Evolutionary conservation across 2,113 vertebrate genomes (phyloP), one percentile per base, ranked within the genome.

Genomic region (Mionectes macconnelli): DNA sequence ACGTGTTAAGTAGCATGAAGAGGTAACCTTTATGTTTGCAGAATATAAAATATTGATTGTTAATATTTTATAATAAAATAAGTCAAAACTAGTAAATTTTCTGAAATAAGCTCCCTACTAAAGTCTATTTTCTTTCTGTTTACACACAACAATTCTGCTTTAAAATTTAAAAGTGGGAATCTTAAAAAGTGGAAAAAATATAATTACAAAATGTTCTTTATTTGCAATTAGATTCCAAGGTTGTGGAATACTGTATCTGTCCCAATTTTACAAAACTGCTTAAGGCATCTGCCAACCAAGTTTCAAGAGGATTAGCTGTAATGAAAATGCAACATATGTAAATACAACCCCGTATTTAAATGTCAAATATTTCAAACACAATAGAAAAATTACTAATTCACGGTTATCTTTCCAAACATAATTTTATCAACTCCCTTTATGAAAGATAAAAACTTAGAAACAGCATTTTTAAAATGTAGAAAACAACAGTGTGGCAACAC

Each of bases 281-380:
- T 95, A 95, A 95, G 93, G 96, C 96, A 96, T 96, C 79, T 97
- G 96, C 85, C 93, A 97, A 95, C 79, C 93, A 97, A 97, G 83
- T 97, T 97, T 96, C 96, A 97, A 96, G 94, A 94, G 92, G 94
- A 97, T 97, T 97, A 96, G 73, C 83, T 78, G 53, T 95, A 96
- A 96, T 96, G 96, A 97, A 97, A 97, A 97, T 96, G 96, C 96
- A 97, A 95, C 89, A 94, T 96, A 97, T 96, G 94, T 97, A 97
- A 97, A 97, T 97, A 96, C 47, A 94, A 67, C n/a, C 79, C 89
- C 1, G 0, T 94, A 95, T 70, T 94, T 94, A 97, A 95, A 96
- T 93, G 92, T 78, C 93, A 96, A 60, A 72, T 96, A 90, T 93
- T 90, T 90, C 88, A 89, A 92, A 90, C 88, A 96, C 72, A 96